phyloP scores from a whole-genome alignment of 2,888 invertebrate species.

The Xanthia togata region DNA sequence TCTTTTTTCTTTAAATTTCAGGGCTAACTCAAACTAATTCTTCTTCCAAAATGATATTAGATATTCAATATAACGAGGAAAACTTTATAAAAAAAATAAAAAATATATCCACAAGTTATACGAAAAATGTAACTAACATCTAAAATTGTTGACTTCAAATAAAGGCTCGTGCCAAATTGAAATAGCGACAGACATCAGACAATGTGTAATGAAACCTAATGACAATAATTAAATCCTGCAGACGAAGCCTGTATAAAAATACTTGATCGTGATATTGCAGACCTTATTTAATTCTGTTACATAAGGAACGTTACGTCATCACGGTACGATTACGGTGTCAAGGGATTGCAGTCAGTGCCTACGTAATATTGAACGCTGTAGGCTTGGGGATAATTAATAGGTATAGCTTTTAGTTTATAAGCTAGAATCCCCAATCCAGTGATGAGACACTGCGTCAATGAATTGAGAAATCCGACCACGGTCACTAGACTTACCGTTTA shows the following conservation, averaged over 20 bases:
- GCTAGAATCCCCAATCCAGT: neutral
- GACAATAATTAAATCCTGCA: slow-evolving; percentile 19
- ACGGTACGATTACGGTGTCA: slow-evolving; percentile 51
- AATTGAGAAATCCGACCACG: slow-evolving; percentile 4
- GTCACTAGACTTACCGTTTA: neutral
- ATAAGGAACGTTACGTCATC: slow-evolving; percentile 48
- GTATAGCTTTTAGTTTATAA: neutral
- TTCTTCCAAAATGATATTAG: neutral
- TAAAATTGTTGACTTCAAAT: slow-evolving; percentile 9
- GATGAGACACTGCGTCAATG: slow-evolving; percentile 3
- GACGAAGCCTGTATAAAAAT: slow-evolving; percentile 20
- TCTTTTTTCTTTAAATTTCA: neutral
- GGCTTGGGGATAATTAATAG: slow-evolving; percentile 16
- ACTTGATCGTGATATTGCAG: slow-evolving; percentile 38
- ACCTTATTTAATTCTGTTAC: slow-evolving; percentile 47
- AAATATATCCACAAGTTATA: neutral
- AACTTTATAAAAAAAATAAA: too few species aligned
- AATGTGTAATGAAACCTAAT: slow-evolving; percentile 24
- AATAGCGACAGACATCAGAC: neutral
- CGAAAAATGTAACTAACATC: neutral
- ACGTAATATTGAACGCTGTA: slow-evolving; percentile 16
- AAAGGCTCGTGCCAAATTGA: slow-evolving; percentile 6
- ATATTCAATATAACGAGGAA: neutral
- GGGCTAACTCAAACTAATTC: neutral
- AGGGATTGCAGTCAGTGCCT: slow-evolving; percentile 40